phyloP scores from a whole-genome alignment of 2,888 invertebrate genomes.

The Scrobipalpa atriplicella region DNA sequence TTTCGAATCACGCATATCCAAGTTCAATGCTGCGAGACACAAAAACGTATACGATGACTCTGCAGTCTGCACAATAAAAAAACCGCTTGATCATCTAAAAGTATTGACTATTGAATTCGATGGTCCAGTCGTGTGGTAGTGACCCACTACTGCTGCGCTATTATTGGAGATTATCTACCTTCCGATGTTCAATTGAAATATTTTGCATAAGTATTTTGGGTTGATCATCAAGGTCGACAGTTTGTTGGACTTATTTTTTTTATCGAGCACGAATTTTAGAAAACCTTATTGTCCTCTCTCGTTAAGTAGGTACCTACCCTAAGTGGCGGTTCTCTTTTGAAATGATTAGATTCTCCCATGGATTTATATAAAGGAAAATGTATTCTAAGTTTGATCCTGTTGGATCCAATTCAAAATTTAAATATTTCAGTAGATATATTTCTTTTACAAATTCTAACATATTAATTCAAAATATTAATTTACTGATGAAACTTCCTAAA shows the following conservation, averaged over 20 bases:
- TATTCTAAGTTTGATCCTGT: too few relatives aligned
- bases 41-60: constrained; percentile 58
- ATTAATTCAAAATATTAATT: too few relatives aligned
- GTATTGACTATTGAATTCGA: constrained; percentile 46
- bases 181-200: constrained; percentile 35
- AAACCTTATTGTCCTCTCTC: not conserved
- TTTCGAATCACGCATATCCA: constrained; percentile 26
- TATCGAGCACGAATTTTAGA: not conserved
- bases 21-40: constrained; percentile 58
- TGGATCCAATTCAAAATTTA: too few relatives aligned
- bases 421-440: too few relatives aligned
- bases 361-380: too few relatives aligned
- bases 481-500: too few relatives aligned
- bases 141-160: constrained; percentile 48
- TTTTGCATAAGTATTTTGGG: constrained; percentile 33
- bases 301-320: not conserved
- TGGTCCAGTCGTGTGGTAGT: constrained; percentile 44
- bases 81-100: constrained; percentile 53
- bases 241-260: constrained; percentile 30
- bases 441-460: too few relatives aligned
- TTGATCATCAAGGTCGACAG: constrained; percentile 33
- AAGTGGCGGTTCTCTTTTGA: not conserved
- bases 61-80: constrained; percentile 44
- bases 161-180: constrained; percentile 33
- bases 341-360: too few relatives aligned